These are phyloP conservation scores for Mycetomoellerius zeteki DNA, from an alignment of 1,140 invertebrate species.

Conservation along the genomic window DNA sequence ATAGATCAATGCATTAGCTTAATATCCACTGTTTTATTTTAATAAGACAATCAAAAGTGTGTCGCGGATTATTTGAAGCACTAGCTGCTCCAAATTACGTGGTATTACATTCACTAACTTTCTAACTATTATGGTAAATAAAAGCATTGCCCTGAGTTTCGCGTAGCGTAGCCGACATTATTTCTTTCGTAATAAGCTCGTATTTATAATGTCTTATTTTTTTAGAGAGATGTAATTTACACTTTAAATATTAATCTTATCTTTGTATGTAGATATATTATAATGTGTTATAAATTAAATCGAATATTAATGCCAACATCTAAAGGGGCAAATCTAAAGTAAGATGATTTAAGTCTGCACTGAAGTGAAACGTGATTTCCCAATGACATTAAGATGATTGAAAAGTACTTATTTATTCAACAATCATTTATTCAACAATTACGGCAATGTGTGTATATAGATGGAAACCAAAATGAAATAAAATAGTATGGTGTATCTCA, in stretches of 20 bases:
- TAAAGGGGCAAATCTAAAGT: not conserved
- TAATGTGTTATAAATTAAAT: not conserved
- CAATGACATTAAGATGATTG: not conserved
- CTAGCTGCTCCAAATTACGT: slow-evolving; percentile 36
- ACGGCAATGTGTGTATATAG: not conserved
- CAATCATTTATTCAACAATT: not conserved
- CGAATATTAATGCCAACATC: not conserved
- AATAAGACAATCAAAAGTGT: slow-evolving; percentile 57
- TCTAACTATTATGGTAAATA: slow-evolving; percentile 58
- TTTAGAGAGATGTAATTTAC: not conserved
- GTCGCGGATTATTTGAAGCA: slow-evolving; percentile 40
- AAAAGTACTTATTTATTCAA: too few relatives aligned
- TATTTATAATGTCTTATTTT: slow-evolving; percentile 44
- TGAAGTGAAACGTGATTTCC: not conserved
- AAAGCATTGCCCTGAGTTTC: slow-evolving; percentile 46
- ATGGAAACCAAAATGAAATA: not conserved
- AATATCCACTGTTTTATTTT: not conserved
- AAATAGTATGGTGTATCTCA: not conserved
- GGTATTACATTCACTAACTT: slow-evolving; percentile 48
- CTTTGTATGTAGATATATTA: not conserved
- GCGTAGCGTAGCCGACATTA: slow-evolving; percentile 29
- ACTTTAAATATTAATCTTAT: not conserved
- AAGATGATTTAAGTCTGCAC: not conserved
- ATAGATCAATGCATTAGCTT: not conserved
- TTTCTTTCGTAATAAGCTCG: slow-evolving; percentile 35